Conservation (phyloP, 2,888 invertebrate genomes). For the Ernsta delagoae region DNA sequence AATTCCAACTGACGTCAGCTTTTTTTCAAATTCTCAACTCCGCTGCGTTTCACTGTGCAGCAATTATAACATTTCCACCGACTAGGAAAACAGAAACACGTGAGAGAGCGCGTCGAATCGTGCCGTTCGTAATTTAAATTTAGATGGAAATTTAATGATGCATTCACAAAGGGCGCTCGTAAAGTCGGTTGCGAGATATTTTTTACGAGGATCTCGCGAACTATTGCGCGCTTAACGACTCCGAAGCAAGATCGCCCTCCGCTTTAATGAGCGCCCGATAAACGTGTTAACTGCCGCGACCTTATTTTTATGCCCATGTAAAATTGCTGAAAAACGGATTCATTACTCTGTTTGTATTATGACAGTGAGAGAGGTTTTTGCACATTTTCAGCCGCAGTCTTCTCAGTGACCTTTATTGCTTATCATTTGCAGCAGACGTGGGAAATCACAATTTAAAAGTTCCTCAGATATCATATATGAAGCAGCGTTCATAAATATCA, state of each 20-base stretch:
- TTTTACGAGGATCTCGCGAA: conserved; percentile 85
- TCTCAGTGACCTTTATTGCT: background rate
- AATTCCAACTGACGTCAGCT: conserved; percentile 85
- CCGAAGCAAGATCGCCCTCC: conserved; percentile 83
- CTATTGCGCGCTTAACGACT: conserved; percentile 86
- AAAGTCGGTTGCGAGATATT: conserved; percentile 84
- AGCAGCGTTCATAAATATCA: too few relatives aligned
- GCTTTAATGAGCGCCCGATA: conserved; percentile 85
- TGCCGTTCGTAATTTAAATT: conserved; percentile 83
- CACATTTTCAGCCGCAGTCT: conserved; percentile 44
- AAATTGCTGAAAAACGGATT: conserved; percentile 82
- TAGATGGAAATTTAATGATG: conserved; percentile 85
- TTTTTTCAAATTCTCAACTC: conserved; percentile 83
- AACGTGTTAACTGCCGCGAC: conserved; percentile 84
- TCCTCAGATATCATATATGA: too few relatives aligned
- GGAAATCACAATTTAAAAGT: too few relatives aligned
- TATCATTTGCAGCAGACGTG: background rate
- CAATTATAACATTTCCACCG: conserved; percentile 84
- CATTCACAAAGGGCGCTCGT: conserved; percentile 84
- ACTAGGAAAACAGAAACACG: conserved; percentile 84
- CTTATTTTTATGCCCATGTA: conserved; percentile 83
- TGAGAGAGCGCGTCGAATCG: conserved; percentile 76
- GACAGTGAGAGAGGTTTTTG: conserved; percentile 42
- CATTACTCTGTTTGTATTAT: conserved; percentile 59
- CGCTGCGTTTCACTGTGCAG: conserved; percentile 80